Evolutionary conservation across 2,888 invertebrate genomes (phyloP).

Genomic region (Axea sp.): DNA sequence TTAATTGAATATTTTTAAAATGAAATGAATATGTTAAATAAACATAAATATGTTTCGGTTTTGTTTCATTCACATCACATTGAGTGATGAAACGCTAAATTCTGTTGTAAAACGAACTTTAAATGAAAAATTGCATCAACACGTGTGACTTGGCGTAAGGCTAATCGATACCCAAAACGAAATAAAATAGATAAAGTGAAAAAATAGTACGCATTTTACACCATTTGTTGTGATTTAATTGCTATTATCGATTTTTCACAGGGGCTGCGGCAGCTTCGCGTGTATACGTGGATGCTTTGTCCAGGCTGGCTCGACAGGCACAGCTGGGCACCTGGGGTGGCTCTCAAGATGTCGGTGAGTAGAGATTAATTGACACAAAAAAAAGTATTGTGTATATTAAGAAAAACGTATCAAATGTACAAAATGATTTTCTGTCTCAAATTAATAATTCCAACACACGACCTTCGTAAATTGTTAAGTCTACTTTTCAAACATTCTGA

Average conservation of each 20-base stretch:
- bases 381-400: slow-evolving; percentile 26
- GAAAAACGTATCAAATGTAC: slow-evolving; percentile 36
- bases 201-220: slow-evolving; percentile 57
- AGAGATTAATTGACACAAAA: slow-evolving; percentile 66
- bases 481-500: background rate
- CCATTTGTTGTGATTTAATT: slow-evolving; percentile 63
- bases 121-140: slow-evolving; percentile 27
- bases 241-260: slow-evolving; percentile 77
- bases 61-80: too few species aligned
- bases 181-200: slow-evolving; percentile 35
- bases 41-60: too few species aligned
- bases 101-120: slow-evolving; percentile 1
- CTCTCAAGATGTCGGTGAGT: slow-evolving; percentile 93
- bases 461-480: background rate
- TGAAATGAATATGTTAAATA: too few species aligned
- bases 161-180: slow-evolving; percentile 26
- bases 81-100: too few species aligned
- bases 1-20: too few species aligned
- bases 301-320: slow-evolving; percentile 92
- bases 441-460: slow-evolving; percentile 34
- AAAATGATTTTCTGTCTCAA: slow-evolving; percentile 7
- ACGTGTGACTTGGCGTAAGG: slow-evolving; percentile 20
- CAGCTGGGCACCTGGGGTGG: slow-evolving; percentile 95
- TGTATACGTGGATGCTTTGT: slow-evolving; percentile 92
- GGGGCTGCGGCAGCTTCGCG: slow-evolving; percentile 94